These are phyloP conservation scores for Staurois parvus DNA, from an alignment of 2,797 vertebrate species.

Conservation along the genomic window DNA sequence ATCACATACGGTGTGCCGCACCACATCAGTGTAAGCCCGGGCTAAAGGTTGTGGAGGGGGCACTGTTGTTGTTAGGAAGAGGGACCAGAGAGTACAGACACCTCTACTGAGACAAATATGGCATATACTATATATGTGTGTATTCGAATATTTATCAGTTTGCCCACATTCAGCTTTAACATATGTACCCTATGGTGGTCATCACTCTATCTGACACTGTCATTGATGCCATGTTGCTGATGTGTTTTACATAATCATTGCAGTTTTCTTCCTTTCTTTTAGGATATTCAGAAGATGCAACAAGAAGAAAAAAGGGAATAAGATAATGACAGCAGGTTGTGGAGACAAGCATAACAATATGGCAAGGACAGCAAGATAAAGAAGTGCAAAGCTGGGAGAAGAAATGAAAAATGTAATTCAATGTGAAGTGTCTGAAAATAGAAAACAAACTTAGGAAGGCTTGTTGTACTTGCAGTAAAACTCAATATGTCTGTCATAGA, in stretches of 20 bases:
- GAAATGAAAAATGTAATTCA: slow-evolving; percentile 1
- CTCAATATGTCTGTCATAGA: too few species aligned
- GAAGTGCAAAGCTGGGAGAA: not conserved
- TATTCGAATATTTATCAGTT: too few species aligned
- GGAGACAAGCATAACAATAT: not conserved
- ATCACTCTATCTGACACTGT: not conserved
- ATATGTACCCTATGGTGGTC: too few species aligned
- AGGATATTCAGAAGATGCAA: not conserved
- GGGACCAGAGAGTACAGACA: too few species aligned
- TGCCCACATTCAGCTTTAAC: too few species aligned
- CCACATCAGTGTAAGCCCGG: too few species aligned
- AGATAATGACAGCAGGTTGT: not conserved
- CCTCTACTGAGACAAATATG: too few species aligned
- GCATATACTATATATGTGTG: too few species aligned
- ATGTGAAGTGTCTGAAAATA: not conserved
- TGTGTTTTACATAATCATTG: not conserved
- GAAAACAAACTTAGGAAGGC: not conserved
- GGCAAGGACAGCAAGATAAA: not conserved
- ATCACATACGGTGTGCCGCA: too few species aligned
- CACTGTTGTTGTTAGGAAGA: too few species aligned
- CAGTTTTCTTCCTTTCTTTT: not conserved
- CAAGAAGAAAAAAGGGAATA: not conserved
- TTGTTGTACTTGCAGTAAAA: not conserved
- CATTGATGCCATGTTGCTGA: not conserved
- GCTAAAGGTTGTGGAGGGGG: too few species aligned